Conservation (phyloP, 35 echinoderm and acorn worm species). For the Stichopus chloronotus region DNA sequence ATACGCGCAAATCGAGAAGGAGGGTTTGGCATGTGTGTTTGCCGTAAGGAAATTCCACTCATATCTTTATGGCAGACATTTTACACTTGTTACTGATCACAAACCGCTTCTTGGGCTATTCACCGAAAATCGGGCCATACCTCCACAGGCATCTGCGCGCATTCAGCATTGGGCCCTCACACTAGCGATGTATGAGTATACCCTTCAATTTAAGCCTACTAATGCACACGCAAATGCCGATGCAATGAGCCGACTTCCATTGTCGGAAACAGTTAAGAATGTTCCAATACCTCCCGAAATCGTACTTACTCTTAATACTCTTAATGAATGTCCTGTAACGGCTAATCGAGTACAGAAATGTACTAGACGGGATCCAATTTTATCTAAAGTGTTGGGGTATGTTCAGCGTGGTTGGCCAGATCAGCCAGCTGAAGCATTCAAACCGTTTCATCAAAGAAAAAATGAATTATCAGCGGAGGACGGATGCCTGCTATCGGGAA, state of each 20-base stretch:
- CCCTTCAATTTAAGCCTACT: constrained; percentile 29
- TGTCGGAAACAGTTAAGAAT: not conserved
- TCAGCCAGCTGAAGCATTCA: not conserved
- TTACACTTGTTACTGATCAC: constrained; percentile 71
- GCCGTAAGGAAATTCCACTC: constrained; percentile 64
- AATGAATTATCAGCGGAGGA: not conserved
- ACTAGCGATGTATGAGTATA: constrained; percentile 60
- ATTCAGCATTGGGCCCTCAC: constrained; percentile 66
- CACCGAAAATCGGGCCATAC: constrained; percentile 18
- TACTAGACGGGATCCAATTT: constrained; percentile 44
- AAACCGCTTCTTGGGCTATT: constrained; percentile 64
- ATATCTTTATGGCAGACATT: constrained; percentile 59
- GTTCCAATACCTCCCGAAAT: constrained; percentile 44
- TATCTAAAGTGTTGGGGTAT: constrained; percentile 9
- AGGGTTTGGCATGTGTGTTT: constrained; percentile 7
- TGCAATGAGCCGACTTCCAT: constrained; percentile 65
- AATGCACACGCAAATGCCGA: constrained; percentile 56
- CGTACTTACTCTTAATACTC: not conserved
- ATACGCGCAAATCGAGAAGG: constrained; percentile 10
- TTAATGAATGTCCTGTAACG: constrained; percentile 40
- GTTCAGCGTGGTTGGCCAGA: constrained; percentile 59
- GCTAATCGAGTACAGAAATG: constrained; percentile 47
- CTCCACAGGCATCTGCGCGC: constrained; percentile 40
- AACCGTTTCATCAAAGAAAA: not conserved
- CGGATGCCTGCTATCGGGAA: constrained; percentile 3